phyloP scores from a whole-genome alignment of 2,888 invertebrate genomes.

The Parnassius smintheus region DNA sequence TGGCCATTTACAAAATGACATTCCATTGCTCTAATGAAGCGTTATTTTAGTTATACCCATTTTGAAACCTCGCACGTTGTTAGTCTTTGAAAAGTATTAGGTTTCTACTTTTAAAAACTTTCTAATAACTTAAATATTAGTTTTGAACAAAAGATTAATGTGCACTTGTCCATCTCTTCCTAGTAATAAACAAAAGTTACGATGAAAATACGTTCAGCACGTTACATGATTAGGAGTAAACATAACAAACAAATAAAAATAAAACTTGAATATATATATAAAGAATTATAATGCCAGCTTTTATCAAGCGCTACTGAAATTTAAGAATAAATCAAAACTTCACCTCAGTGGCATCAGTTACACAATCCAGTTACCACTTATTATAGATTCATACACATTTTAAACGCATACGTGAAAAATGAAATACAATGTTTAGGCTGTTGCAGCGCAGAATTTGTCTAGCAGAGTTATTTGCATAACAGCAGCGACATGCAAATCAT shows the following conservation, averaged over 20 bases:
- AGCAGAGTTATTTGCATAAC: conserved; percentile 32
- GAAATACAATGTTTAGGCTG: conserved; percentile 34
- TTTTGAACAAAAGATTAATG: too few species aligned
- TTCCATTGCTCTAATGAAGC: conserved; percentile 63
- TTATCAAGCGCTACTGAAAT: too few species aligned
- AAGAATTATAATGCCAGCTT: too few species aligned
- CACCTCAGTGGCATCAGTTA: conserved; percentile 6
- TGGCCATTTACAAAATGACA: conserved; percentile 53
- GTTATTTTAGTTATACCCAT: conserved; percentile 34
- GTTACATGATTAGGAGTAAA: too few species aligned
- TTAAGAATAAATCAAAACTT: background rate
- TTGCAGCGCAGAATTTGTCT: conserved; percentile 31
- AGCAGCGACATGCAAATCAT: conserved; percentile 30
- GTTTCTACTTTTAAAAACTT: too few species aligned
- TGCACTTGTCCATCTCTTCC: too few species aligned
- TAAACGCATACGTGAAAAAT: conserved; percentile 21
- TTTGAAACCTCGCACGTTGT: conserved; percentile 33
- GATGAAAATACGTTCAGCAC: too few species aligned
- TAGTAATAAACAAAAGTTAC: too few species aligned
- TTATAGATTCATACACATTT: conserved; percentile 6
- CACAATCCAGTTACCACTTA: conserved; percentile 20
- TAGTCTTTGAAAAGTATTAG: too few species aligned
- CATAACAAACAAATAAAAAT: too few species aligned
- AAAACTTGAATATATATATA: too few species aligned
- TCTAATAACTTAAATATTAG: too few species aligned